Evolutionary conservation across 2,113 vertebrate genomes (phyloP), one percentile per base, ranked within the genome.

Genomic region (Strix aluco): DNA sequence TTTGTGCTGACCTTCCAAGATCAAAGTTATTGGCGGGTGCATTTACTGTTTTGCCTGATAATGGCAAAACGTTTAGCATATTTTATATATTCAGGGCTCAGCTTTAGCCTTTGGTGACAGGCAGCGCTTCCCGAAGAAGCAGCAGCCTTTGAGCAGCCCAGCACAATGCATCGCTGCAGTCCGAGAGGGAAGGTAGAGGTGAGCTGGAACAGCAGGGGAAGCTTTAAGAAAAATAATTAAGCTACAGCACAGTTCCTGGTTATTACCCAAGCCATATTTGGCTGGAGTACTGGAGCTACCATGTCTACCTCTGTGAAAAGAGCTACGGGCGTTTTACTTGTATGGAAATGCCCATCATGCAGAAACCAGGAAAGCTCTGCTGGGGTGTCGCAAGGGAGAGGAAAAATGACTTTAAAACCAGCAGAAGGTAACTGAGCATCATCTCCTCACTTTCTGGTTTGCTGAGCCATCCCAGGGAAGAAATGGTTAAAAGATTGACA

Each of bases 101-200:
- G 49, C 71, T 91, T 85, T 62, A 71, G 61, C 34, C 32, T 40
- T 79, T 6, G 8, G 38, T 84, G 71, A 57, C 63, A 79, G 61
- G 29, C 51, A 77, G 70, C 8, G 2, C 57, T 72, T 83, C 65
- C 42, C 3, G 6, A 54, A 81, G 92, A 84, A 84, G 54, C 38
- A 88, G 81, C 71, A 78, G 36, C 44, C 46, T 92, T 78, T 58
- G 61, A 88, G 74, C 69, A 93, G 67, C 89, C 57, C 70, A 40
- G 27, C 1, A 0, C 21, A 1, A 47, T 0, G 2, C 69, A 84
- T 46, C 0, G 0, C 61, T 65, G 59, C 83, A 25, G 40, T 57
- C 29, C 3, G 2, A 77, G 80, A 55, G n/a, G 59, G n/a, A 46
- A 88, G 0, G 0, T 13, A 27, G 46, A 78, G 55, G 55, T 90